Percentiles rank a stretch among this genome's conserved stretches.
Conservation (phyloP, 2,888 invertebrate genomes). For the Ectemnius cavifrons region DNA sequence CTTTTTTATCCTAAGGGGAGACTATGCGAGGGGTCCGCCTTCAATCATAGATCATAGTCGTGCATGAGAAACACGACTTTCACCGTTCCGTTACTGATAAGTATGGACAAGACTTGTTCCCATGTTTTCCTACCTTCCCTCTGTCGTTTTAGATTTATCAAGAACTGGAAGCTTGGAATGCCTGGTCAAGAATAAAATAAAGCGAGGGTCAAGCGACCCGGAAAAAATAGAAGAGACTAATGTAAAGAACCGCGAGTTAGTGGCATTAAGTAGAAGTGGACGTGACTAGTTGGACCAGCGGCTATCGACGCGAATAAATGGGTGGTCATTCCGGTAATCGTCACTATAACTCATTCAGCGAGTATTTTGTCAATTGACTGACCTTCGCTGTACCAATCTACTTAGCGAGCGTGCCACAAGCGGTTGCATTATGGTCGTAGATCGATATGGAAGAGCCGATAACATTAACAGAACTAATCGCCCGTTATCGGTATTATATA, state of each 20-base stretch:
- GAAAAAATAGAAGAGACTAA: too few species aligned
- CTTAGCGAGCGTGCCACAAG: background rate
- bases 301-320: too few species aligned
- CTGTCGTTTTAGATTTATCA: too few species aligned
- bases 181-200: too few species aligned
- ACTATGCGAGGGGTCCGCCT: background rate
- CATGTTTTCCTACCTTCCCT: too few species aligned
- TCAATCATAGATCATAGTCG: background rate
- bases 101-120: too few species aligned
- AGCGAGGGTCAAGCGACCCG: too few species aligned
- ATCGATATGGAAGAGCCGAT: constrained; percentile 16
- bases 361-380: background rate
- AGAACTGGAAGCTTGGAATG: too few species aligned
- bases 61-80: constrained; percentile 1
- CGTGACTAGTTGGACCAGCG: too few species aligned
- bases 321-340: background rate
- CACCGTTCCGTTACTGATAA: background rate
- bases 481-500: background rate
- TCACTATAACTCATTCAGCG: constrained; percentile 1
- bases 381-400: background rate
- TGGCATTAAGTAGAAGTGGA: too few species aligned
- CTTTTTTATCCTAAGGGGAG: too few species aligned
- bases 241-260: too few species aligned
- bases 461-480: background rate
- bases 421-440: background rate